A percentile compares a stretch with the other conserved stretches of the same genome.
phyloP scores from a whole-genome alignment of 2,797 vertebrate species.

The Chromobotia macracanthus region DNA sequence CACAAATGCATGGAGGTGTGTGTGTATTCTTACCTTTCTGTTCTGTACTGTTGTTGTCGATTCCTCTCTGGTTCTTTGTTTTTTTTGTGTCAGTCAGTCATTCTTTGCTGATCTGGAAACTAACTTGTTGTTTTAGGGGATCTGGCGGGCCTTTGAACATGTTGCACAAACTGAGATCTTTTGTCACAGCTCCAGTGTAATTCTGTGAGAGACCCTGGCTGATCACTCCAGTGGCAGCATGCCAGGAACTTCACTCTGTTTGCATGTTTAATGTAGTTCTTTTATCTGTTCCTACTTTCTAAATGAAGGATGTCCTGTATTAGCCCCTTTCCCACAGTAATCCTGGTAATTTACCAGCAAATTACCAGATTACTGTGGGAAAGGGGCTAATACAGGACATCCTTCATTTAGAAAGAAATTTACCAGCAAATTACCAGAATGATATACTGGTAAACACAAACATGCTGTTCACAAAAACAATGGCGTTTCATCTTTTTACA shows the following conservation, averaged over 20 bases:
- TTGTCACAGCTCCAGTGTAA: slow-evolving; percentile 21
- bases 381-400: neutral
- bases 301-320: slow-evolving; percentile 13
- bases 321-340: too few relatives aligned
- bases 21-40: too few relatives aligned
- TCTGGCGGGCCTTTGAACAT: neutral
- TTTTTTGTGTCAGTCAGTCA: slow-evolving; percentile 40
- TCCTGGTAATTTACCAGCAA: too few relatives aligned
- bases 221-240: slow-evolving; percentile 43
- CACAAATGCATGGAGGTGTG: too few relatives aligned
- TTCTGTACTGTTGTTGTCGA: too few relatives aligned
- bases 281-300: slow-evolving; percentile 12
- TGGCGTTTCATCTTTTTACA: too few relatives aligned
- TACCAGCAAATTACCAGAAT: too few relatives aligned
- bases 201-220: slow-evolving; percentile 42
- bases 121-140: slow-evolving; percentile 37
- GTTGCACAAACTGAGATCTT: too few relatives aligned
- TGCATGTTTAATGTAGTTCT: neutral
- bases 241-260: slow-evolving; percentile 44
- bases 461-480: too few relatives aligned
- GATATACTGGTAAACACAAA: too few relatives aligned
- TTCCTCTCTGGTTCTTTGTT: too few relatives aligned
- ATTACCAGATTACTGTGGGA: too few relatives aligned
- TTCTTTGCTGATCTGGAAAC: slow-evolving; percentile 52
- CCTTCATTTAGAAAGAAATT: slow-evolving; percentile 24